A percentile compares a stretch with the other conserved stretches of the same genome.
These are phyloP conservation scores for Pangasius macronema DNA, from an alignment of 2,797 vertebrate species.

Conservation along the genomic window DNA sequence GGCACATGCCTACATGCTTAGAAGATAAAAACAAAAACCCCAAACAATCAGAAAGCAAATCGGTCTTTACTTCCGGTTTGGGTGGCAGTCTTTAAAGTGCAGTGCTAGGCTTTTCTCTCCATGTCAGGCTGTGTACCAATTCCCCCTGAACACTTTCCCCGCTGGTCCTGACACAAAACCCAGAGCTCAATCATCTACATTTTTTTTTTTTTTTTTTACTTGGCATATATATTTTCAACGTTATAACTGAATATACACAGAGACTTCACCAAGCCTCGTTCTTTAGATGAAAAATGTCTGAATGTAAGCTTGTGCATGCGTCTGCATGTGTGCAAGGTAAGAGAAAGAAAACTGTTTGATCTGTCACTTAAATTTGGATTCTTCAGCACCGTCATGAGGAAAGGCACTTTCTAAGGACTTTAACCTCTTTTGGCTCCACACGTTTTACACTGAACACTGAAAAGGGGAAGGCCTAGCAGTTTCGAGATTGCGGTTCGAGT, in stretches of 20 bases:
- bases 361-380: constrained; percentile 70
- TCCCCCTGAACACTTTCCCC: neutral
- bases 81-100: constrained; percentile 80
- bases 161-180: constrained; percentile 67
- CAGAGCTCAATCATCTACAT: constrained; percentile 66
- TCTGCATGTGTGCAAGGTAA: constrained; percentile 57
- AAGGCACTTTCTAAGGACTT: constrained; percentile 97
- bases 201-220: constrained; percentile 59
- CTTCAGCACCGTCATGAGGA: constrained; percentile 94
- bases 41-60: constrained; percentile 49
- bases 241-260: constrained; percentile 59
- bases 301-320: constrained; percentile 63
- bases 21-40: constrained; percentile 23
- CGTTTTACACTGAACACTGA: constrained; percentile 17
- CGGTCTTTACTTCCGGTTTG: constrained; percentile 64
- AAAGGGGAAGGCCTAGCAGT: neutral
- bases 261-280: constrained; percentile 56
- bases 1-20: neutral
- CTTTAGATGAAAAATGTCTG: constrained; percentile 44
- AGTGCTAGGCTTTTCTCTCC: constrained; percentile 72
- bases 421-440: constrained; percentile 51
- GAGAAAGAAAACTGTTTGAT: constrained; percentile 66
- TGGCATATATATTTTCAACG: constrained; percentile 77
- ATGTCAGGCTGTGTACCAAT: constrained; percentile 61
- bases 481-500: neutral